Percentiles rank a stretch among this genome's conserved stretches.
These are phyloP conservation scores for Antheraea yamamai DNA, from an alignment of 2,888 invertebrate genomes.

Conservation along the genomic window DNA sequence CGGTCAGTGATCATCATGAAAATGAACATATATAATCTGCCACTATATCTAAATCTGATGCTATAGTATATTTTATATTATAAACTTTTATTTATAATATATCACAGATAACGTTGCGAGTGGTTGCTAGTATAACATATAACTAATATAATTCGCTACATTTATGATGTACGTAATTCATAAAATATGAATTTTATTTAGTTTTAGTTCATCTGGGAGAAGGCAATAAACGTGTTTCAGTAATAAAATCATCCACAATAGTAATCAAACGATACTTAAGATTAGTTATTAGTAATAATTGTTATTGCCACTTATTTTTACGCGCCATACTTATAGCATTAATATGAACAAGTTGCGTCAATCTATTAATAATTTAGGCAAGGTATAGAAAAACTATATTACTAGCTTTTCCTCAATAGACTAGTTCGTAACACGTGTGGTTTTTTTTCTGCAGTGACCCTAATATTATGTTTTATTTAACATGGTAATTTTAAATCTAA, in stretches of 20 bases:
- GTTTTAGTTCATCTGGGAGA: neutral
- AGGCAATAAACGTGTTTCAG: neutral
- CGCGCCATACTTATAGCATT: neutral
- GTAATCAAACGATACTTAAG: neutral
- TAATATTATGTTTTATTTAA: neutral
- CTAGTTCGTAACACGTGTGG: neutral
- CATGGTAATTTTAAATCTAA: neutral
- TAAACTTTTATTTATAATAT: no score
- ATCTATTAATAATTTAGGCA: neutral
- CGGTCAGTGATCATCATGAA: no score
- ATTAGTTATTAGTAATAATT: neutral
- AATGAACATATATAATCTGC: no score
- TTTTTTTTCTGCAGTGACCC: neutral
- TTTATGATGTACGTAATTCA: neutral
- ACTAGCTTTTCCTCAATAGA: neutral
- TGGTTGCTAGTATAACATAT: no score
- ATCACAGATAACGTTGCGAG: no score
- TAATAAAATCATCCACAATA: slow-evolving; percentile 13
- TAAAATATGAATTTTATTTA: neutral
- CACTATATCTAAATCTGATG: no score
- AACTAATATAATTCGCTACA: no score
- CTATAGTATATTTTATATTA: no score
- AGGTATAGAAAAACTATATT: neutral
- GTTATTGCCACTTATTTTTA: neutral
- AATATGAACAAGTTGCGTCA: neutral